Evolutionary conservation across 2,888 invertebrate species (phyloP).

Genomic region (Caradrina clavipalpis): DNA sequence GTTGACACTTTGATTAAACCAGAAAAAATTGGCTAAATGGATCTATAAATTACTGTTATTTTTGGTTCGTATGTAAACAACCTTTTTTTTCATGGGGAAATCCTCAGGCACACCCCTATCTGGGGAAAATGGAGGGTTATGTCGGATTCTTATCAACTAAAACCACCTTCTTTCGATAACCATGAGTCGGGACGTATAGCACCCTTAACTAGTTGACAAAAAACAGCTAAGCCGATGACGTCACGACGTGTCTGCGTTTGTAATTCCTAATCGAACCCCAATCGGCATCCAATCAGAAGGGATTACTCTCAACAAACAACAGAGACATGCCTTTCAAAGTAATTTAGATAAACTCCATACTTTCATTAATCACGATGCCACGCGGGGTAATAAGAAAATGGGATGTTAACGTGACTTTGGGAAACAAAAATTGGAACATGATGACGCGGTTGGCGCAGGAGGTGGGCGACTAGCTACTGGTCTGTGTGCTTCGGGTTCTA

Average conservation of each 20-base stretch:
- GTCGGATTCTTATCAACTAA: too few relatives aligned
- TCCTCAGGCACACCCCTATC: too few relatives aligned
- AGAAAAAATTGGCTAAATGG: too few relatives aligned
- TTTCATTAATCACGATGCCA: constrained; percentile 28
- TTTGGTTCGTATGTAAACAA: too few relatives aligned
- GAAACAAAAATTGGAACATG: background rate
- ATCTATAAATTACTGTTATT: too few relatives aligned
- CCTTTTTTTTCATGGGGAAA: too few relatives aligned
- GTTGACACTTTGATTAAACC: too few relatives aligned
- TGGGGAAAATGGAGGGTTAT: too few relatives aligned
- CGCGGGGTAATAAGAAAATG: background rate
- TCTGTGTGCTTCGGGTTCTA: too few relatives aligned
- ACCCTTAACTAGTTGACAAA: background rate
- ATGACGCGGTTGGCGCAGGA: background rate
- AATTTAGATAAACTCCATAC: constrained; percentile 27
- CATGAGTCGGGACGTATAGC: too few relatives aligned
- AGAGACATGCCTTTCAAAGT: constrained; percentile 21
- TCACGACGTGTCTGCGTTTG: constrained; percentile 5
- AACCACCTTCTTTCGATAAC: too few relatives aligned
- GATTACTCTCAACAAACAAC: constrained; percentile 27
- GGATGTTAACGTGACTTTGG: background rate
- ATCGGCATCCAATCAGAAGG: constrained; percentile 34
- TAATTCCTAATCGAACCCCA: constrained; percentile 20
- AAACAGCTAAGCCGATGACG: background rate
- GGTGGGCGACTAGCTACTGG: too few relatives aligned